A percentile compares a stretch with the other conserved stretches of the same genome.
phyloP scores from a whole-genome alignment of 1,140 invertebrate genomes.

The Littorina saxatilis region DNA sequence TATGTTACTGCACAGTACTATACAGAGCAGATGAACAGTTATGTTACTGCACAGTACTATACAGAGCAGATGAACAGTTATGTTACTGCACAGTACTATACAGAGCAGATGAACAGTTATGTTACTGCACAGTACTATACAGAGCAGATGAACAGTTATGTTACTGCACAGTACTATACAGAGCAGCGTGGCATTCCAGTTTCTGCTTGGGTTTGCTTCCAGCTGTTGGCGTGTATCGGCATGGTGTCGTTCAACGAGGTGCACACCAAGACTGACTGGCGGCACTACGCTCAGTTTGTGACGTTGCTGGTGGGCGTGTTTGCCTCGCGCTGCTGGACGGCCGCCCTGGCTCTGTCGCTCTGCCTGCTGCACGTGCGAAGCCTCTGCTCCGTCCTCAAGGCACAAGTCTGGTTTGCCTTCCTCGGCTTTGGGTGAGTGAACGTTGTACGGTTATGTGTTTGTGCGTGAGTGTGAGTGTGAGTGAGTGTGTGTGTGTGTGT shows the following conservation, averaged over 20 bases:
- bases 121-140: no score
- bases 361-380: slow-evolving; percentile 89
- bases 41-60: no score
- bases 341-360: slow-evolving; percentile 86
- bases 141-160: no score
- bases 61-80: no score
- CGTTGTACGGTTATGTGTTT: background rate
- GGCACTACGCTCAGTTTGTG: slow-evolving; percentile 84
- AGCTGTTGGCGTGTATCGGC: slow-evolving; percentile 82
- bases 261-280: slow-evolving; percentile 75
- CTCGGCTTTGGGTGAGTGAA: slow-evolving; percentile 87
- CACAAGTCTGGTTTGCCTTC: slow-evolving; percentile 83
- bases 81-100: no score
- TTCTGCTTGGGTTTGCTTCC: slow-evolving; percentile 39
- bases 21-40: no score
- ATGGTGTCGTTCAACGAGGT: slow-evolving; percentile 83
- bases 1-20: no score
- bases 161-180: no score
- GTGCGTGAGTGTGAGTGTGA: background rate
- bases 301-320: slow-evolving; percentile 85
- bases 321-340: slow-evolving; percentile 88
- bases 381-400: slow-evolving; percentile 85
- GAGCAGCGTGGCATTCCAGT: no score
- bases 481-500: background rate
- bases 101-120: no score